Evolutionary conservation across 2,797 vertebrate species (phyloP).

Genomic region (Graptemys geographica): DNA sequence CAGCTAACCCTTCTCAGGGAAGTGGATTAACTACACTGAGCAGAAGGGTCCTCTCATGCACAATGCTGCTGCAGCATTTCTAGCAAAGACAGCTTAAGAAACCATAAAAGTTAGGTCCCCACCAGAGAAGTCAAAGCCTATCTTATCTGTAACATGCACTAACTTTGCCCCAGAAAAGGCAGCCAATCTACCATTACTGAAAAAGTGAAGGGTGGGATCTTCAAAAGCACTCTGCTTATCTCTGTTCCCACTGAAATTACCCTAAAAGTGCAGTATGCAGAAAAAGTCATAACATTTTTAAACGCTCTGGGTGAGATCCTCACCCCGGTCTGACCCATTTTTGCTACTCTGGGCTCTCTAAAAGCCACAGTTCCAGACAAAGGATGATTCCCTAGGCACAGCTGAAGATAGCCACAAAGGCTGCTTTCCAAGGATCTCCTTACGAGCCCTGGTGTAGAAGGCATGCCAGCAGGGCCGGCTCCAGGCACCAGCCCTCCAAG

Average conservation of each 20-base stretch:
- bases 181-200: background rate
- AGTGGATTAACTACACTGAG: background rate
- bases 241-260: background rate
- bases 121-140: background rate
- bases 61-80: background rate
- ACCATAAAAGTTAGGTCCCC: background rate
- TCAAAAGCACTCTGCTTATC: background rate
- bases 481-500: too few relatives aligned
- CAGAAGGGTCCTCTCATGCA: background rate
- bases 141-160: background rate
- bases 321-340: background rate
- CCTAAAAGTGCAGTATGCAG: background rate
- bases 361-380: background rate
- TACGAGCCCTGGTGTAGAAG: background rate
- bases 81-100: background rate
- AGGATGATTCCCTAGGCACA: fast-evolving
- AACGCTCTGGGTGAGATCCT: background rate
- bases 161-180: background rate
- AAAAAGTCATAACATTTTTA: background rate
- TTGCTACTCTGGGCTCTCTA: fast-evolving
- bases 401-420: background rate
- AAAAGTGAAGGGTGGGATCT: background rate
- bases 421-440: background rate
- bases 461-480: background rate
- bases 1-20: background rate